A percentile compares a stretch with the other conserved stretches of the same genome.
Conservation (phyloP, 2,888 invertebrate genomes). For the Calliphora vomitoria region DNA sequence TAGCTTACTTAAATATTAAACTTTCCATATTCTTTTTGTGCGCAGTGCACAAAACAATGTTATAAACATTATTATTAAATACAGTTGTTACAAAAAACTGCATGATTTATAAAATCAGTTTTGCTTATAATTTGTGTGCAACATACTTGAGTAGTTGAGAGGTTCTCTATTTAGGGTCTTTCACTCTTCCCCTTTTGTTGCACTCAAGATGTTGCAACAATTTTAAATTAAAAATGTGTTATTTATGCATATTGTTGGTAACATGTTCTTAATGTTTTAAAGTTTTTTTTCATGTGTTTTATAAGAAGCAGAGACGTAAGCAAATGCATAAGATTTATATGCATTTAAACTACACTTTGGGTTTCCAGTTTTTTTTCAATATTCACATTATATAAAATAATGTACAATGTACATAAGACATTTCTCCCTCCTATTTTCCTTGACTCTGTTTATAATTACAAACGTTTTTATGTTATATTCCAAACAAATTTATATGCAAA, state of each 20-base stretch:
- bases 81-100: background rate
- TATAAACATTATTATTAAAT: conserved; percentile 12
- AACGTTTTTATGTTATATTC: background rate
- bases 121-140: conserved; percentile 13
- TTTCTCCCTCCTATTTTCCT: background rate
- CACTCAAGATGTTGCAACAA: conserved; percentile 35
- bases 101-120: conserved; percentile 1
- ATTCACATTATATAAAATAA: too few relatives aligned
- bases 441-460: conserved; percentile 22
- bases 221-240: conserved; percentile 7
- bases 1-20: background rate
- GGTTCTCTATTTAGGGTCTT: background rate
- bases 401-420: background rate
- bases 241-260: conserved; percentile 18
- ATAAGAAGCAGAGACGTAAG: background rate
- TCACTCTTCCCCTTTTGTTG: background rate
- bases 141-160: background rate
- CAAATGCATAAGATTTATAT: background rate
- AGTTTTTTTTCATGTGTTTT: background rate
- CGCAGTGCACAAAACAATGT: background rate
- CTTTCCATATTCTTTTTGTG: background rate
- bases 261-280: conserved; percentile 12
- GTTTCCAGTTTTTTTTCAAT: too few relatives aligned
- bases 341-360: background rate
- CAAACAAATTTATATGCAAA: conserved; percentile 58